Evolutionary conservation across 2,797 vertebrate species (phyloP).

Genomic region (Rhinella marina): DNA sequence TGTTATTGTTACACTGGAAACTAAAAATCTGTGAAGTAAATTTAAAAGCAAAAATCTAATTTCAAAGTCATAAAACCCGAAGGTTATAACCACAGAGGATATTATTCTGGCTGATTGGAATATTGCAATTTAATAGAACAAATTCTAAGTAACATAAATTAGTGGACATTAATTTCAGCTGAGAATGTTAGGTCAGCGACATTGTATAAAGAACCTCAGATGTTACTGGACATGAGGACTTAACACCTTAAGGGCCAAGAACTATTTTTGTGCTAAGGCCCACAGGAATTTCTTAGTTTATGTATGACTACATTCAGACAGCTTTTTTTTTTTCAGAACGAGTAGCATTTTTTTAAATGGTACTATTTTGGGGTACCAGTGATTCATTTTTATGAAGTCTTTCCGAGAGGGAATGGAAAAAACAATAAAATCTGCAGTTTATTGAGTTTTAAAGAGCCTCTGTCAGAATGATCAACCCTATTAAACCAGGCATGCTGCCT

Average conservation of each 20-base stretch:
- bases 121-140: background rate
- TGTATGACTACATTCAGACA: too few relatives aligned
- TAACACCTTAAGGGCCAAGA: background rate
- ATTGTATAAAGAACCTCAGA: background rate
- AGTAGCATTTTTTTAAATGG: too few relatives aligned
- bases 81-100: background rate
- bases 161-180: background rate
- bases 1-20: background rate
- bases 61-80: background rate
- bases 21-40: background rate
- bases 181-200: background rate
- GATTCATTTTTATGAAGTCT: too few relatives aligned
- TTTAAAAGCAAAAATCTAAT: constrained; percentile 6
- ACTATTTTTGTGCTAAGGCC: too few relatives aligned
- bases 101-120: background rate
- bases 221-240: background rate
- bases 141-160: background rate
- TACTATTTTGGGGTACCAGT: too few relatives aligned
- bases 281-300: too few relatives aligned
- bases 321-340: too few relatives aligned
- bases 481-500: too few relatives aligned
- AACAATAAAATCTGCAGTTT: too few relatives aligned
- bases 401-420: too few relatives aligned
- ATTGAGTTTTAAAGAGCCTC: too few relatives aligned
- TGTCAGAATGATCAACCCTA: too few relatives aligned